Base-by-base conservation (phyloP, 2,113 vertebrate species). In the Coturnix japonica region DNA sequence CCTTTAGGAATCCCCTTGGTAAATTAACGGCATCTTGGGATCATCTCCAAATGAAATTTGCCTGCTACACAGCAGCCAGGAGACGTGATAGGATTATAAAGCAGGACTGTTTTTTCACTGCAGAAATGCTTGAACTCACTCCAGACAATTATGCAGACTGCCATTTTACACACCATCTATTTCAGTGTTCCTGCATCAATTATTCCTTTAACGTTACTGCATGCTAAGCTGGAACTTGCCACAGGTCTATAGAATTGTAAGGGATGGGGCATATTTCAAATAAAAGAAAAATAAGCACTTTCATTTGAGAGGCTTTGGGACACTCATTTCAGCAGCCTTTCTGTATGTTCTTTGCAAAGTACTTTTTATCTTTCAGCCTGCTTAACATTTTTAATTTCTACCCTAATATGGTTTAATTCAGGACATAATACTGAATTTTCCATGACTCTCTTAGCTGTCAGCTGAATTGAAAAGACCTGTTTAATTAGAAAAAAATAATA, bases 91-190 rank as follows among this genome's bases (percentile, higher is more conserved):
- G 85, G 94, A 97, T 95, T 97, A 65, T 82, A 96, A 97, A 98
- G 43, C 94, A 90, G 91, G 69, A 35, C 81, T 39, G 72, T 96
- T 97, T 97, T 97, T 95, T 97, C 91, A 81, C 95, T 70, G 92
- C 94, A 93, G 96, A 97, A 97, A 96, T 95, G 95, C 97, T 97
- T 97, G 89, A 97, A 71, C 96, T 97, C 93, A 44, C 87, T 98
- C 97, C 97, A 98, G 96, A 94, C 73, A 51, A 97, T 97, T 97
- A 96, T 91, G 96, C 96, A 96, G 97, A 92, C 93, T 97, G 93
- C 96, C 94, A 95, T 97, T 97, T 98, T 97, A 97, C 95, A 96
- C 96, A 96, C 64, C 97, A 93, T 96, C 96, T 97, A 87, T 97
- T 97, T 96, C 91, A 90, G 88, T 95, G 80, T 85, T 79, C 91